These are phyloP conservation scores for Drosophila santomea DNA, from an alignment of 1,140 invertebrate genomes.

Conservation along the genomic window DNA sequence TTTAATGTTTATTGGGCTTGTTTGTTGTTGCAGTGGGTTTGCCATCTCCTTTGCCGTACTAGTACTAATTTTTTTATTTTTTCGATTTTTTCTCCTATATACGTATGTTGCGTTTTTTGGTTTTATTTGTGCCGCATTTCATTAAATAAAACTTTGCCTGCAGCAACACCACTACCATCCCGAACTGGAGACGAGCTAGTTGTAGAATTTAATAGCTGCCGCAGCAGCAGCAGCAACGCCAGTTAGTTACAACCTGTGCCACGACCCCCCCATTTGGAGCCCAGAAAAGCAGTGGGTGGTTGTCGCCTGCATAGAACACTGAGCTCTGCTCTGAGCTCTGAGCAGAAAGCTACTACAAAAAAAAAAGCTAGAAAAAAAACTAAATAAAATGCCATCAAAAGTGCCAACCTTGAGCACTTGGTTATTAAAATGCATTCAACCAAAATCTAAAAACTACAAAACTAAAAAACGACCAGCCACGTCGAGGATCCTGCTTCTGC, in stretches of 20 bases:
- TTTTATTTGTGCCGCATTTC: conserved; percentile 77
- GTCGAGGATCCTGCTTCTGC: conserved; percentile 4
- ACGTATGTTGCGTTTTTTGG: conserved; percentile 11
- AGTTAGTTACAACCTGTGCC: conserved; percentile 80
- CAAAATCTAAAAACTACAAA: conserved; percentile 82
- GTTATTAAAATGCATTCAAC: conserved; percentile 82
- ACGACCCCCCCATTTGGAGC: conserved; percentile 15
- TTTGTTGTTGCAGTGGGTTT: conserved; percentile 58
- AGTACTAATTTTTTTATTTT: conserved; percentile 9
- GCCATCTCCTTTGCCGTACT: conserved; percentile 5
- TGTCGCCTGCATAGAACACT: conserved; percentile 59
- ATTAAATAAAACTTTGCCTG: conserved; percentile 77
- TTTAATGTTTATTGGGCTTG: conserved; percentile 81
- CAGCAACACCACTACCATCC: conserved; percentile 38
- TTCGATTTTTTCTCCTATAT: conserved; percentile 29
- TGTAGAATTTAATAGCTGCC: conserved; percentile 74
- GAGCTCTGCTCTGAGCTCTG: conserved; percentile 6
- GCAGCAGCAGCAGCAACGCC: conserved; percentile 20
- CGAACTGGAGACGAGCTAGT: conserved; percentile 47
- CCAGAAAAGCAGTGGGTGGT: conserved; percentile 13
- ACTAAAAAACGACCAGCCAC: conserved; percentile 65
- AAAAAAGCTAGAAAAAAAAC: conserved; percentile 17
- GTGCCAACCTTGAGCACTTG: conserved; percentile 80
- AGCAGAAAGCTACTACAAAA: not conserved
- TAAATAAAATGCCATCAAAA: conserved; percentile 76